Base-by-base conservation (phyloP, 2,113 vertebrate species). In the Marmota monax region DNA sequence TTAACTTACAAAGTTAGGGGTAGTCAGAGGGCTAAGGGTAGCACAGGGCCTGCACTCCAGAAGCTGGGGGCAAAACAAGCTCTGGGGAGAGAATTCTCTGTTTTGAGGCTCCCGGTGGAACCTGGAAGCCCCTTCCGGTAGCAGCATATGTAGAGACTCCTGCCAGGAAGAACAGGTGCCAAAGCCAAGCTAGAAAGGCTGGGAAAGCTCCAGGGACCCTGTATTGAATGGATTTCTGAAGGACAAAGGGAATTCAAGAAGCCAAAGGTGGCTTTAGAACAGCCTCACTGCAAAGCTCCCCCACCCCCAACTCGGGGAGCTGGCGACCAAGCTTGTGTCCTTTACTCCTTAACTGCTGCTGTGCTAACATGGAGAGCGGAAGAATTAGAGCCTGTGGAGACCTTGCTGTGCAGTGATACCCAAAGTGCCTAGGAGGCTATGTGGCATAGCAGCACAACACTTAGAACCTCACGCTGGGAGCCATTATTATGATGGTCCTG, bases 221-320 rank as follows among this genome's bases (percentile, higher is more conserved):
- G 39, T n/a, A 51, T 77, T 11, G 1, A 89, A 82, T 37, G 84
- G 56, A 23, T 45, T 86, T 86, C 45, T 61, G 88, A 86, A 67
- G 42, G 65, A 88, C 83, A 93, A 88, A 95, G 86, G 87, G 78
- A 79, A 91, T 45, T 94, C 39, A 84, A 78, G 78, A 53, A 58
- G 48, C 77, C 53, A 67, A 91, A 90, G 48, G 84, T 20, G 37
- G 78, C 39, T 76, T 79, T 73, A 72, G 69, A 74, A 37, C 32
- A 53, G 37, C 48, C 32, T 39, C 1, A 1, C 25, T 4, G 7
- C 76, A 83, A 72, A 92, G 32, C 63, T 89, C 58, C 85, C 65
- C 63, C 20, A 34, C 6, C 45, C 70, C 74, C 32, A n/a, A 5
- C 5, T 29, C 45, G 34, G 48, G n/a, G 37, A 61, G 73, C 83